A percentile compares a stretch with the other conserved stretches of the same genome.
These are phyloP conservation scores for Psilopsiagon aurifrons DNA, from an alignment of 2,113 vertebrate species.

Conservation along the genomic window DNA sequence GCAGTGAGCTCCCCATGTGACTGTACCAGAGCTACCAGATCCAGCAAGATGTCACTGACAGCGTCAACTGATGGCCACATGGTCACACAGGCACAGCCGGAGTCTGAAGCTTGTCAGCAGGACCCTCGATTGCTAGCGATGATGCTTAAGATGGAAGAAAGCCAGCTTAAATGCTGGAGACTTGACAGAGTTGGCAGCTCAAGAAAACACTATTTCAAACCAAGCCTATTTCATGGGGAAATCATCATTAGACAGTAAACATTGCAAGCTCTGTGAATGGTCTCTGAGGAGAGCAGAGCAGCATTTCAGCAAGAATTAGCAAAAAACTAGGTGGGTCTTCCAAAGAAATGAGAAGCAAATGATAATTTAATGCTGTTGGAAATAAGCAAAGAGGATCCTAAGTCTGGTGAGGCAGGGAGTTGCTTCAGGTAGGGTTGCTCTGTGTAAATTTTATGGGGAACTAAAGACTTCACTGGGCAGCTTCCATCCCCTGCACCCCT, in stretches of 20 bases:
- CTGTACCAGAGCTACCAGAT: not conserved
- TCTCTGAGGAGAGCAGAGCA: not conserved
- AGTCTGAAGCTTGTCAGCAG: not conserved
- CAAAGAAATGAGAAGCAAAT: not conserved
- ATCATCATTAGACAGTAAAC: not conserved
- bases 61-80: not conserved
- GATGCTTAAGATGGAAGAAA: not conserved
- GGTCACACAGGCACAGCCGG: not conserved
- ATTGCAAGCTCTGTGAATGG: not conserved
- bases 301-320: not conserved
- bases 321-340: not conserved
- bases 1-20: not conserved
- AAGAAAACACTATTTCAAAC: conserved; percentile 1
- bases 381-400: not conserved
- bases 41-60: not conserved
- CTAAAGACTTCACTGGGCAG: not conserved
- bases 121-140: not conserved
- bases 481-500: not conserved
- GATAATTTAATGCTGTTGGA: not conserved
- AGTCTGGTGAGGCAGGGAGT: not conserved
- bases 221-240: not conserved
- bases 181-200: not conserved
- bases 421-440: not conserved
- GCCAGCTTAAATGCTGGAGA: not conserved
- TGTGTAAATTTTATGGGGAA: not conserved